phyloP scores from a whole-genome alignment of 2,797 vertebrate genomes.

The Falco berigora region DNA sequence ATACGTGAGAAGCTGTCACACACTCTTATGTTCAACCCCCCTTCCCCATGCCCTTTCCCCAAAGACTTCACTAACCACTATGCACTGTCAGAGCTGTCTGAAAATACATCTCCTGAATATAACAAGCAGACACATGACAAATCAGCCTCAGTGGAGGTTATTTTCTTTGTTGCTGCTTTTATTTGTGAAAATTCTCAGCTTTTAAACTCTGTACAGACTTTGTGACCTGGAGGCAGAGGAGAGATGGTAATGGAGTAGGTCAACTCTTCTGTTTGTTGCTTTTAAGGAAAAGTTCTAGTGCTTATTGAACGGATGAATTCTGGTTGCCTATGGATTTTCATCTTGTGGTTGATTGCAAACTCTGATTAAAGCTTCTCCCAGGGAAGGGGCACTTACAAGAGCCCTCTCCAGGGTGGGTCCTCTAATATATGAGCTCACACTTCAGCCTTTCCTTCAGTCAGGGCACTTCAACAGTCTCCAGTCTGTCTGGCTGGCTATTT shows the following conservation, averaged over 20 bases:
- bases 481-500: neutral
- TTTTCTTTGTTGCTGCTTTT: neutral
- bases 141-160: neutral
- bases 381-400: neutral
- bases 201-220: neutral
- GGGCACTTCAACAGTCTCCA: neutral
- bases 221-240: neutral
- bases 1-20: constrained; percentile 24
- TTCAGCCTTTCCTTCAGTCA: neutral
- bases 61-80: neutral
- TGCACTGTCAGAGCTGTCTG: neutral
- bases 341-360: neutral
- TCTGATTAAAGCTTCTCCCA: neutral
- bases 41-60: neutral
- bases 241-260: neutral
- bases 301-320: neutral
- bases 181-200: constrained; percentile 17
- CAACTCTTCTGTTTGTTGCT: neutral
- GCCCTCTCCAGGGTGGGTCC: neutral
- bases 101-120: neutral
- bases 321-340: neutral
- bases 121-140: neutral
- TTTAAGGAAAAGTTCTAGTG: neutral
- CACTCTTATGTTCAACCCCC: neutral
- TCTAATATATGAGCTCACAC: neutral